Percentiles rank a stretch among this genome's conserved stretches.
phyloP scores from a whole-genome alignment of 2,888 invertebrate species.

The Cheiracanthium punctorium region DNA sequence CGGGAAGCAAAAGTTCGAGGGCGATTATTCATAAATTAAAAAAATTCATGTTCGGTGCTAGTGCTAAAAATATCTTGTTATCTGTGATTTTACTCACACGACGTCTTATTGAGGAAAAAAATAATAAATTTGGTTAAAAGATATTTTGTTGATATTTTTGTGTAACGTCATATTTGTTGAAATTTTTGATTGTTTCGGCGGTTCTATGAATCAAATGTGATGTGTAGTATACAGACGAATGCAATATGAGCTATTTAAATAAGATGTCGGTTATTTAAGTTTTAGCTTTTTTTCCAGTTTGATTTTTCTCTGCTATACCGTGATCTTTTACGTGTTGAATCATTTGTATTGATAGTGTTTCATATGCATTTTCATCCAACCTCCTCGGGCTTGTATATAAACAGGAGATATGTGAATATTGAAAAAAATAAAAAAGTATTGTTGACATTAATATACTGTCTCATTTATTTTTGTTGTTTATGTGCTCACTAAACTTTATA shows the following conservation, averaged over 20 bases:
- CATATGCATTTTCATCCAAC: background rate
- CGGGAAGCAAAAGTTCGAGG: no score
- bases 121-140: no score
- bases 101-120: background rate
- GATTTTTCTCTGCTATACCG: no score
- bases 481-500: background rate
- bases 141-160: no score
- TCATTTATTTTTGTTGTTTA: no score
- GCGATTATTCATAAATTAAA: no score
- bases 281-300: no score
- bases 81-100: background rate
- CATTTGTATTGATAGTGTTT: background rate
- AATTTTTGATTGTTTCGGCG: no score
- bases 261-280: background rate
- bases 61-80: background rate
- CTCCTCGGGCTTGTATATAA: conserved; percentile 12
- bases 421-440: conserved; percentile 50
- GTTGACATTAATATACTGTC: conserved; percentile 40
- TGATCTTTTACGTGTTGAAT: conserved; percentile 2
- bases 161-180: no score
- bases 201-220: no score
- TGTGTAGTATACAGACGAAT: background rate
- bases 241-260: background rate
- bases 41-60: background rate
- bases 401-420: conserved; percentile 46